phyloP scores from a whole-genome alignment of 2,888 invertebrate genomes.

The Eupithecia abbreviata region DNA sequence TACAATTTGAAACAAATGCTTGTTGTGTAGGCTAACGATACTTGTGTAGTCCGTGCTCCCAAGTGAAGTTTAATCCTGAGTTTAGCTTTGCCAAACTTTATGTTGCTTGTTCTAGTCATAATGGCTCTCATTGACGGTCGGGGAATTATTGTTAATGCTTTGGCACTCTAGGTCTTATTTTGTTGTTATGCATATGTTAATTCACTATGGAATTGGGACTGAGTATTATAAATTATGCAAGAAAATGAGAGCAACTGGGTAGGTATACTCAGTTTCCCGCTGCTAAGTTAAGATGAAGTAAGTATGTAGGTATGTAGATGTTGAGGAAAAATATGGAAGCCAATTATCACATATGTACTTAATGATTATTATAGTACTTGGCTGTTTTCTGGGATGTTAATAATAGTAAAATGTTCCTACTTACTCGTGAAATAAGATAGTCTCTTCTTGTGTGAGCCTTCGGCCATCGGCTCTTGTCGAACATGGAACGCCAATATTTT shows the following conservation, averaged over 20 bases:
- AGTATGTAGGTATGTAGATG: background rate
- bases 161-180: constrained; percentile 36
- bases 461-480: background rate
- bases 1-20: constrained; percentile 21
- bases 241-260: background rate
- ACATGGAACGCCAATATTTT: background rate
- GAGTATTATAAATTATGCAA: background rate
- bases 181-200: background rate
- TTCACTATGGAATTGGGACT: background rate
- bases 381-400: background rate
- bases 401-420: background rate
- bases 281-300: background rate
- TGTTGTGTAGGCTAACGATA: constrained; percentile 34
- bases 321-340: background rate
- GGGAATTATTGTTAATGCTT: constrained; percentile 69
- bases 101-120: constrained; percentile 71
- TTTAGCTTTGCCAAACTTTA: constrained; percentile 69
- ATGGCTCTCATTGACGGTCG: constrained; percentile 66
- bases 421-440: background rate
- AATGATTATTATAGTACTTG: background rate
- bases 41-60: constrained; percentile 52
- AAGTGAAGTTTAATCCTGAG: constrained; percentile 66
- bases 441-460: background rate
- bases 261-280: background rate
- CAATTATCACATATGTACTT: background rate